Base-by-base conservation (phyloP, 2,113 vertebrate species). In the Galemys pyrenaicus region DNA sequence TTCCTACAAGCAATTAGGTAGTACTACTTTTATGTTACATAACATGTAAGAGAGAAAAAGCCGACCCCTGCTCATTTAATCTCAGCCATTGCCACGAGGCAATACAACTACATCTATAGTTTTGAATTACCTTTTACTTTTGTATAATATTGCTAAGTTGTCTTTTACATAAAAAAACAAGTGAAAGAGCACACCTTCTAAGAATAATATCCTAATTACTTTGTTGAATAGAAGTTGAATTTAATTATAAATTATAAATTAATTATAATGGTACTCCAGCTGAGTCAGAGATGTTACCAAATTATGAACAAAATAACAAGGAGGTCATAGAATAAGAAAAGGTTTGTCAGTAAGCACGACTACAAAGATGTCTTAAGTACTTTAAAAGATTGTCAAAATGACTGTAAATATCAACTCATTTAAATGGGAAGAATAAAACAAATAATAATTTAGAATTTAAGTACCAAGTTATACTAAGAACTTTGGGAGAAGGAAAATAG, bases 21-120 rank as follows among this genome's bases (percentile, higher is more conserved):
- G 39, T 95, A 30, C 41, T 65, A 20, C 28, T 86, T 74, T 75
- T 84, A n/a, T 65, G 39, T 51, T 92, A 37, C 37, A 62, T 41
- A 92, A n/a, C 13, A 58, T 70, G 60, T 39, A 41, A 79, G 26
- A 7, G 37, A 70, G 56, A 91, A 77, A 90, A 94, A 92, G 62
- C 75, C 49, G 91, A 54, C n/a, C 39, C 19, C 30, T 74, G 64
- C 35, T 85, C 35, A 64, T 86, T 89, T 94, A 70, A 77, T 77
- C 20, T 85, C 49, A 82, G 39, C 51, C 28, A 78, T 77, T 54
- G 41, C 13, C 24, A 49, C 9, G 68, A 91, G 30, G 58, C 41
- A 87, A 3, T 80, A 56, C 58, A 39, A 56, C 30, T 67, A 44
- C 22, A 41, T 86, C 13, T 77, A 9, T 83, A 91, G 16, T 94